These are phyloP conservation scores for Perca schrenkii DNA, from an alignment of 2,113 vertebrate species.

Conservation along the genomic window DNA sequence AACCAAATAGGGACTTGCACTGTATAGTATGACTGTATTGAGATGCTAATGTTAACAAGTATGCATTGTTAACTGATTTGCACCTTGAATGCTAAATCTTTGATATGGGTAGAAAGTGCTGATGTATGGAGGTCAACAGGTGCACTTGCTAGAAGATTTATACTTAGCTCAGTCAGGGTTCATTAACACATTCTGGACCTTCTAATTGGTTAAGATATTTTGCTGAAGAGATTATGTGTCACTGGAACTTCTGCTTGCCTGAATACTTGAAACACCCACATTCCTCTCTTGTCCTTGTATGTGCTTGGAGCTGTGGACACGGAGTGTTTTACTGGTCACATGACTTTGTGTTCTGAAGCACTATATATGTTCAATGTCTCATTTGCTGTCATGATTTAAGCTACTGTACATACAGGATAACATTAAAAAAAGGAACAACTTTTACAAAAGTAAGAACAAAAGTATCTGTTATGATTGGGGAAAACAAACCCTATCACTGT, in stretches of 20 bases:
- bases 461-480: background rate
- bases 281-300: background rate
- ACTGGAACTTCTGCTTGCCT: conserved; percentile 4
- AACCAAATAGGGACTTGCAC: background rate
- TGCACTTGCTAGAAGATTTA: conserved; percentile 38
- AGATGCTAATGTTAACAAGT: background rate
- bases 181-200: conserved; percentile 30
- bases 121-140: conserved; percentile 34
- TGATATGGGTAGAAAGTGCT: conserved; percentile 21
- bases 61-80: conserved; percentile 8
- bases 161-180: conserved; percentile 33
- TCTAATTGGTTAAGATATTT: conserved; percentile 14
- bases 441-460: too few species aligned
- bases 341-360: conserved; percentile 13
- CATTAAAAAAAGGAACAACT: background rate
- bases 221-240: conserved; percentile 22
- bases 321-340: background rate
- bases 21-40: background rate
- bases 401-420: background rate
- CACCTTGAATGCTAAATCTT: conserved; percentile 8
- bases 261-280: background rate
- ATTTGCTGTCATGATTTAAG: background rate
- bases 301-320: conserved; percentile 1
- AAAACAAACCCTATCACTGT: background rate
- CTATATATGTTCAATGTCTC: background rate